phyloP scores from a whole-genome alignment of 2,113 vertebrate species.

The Siphamia tubifer region DNA sequence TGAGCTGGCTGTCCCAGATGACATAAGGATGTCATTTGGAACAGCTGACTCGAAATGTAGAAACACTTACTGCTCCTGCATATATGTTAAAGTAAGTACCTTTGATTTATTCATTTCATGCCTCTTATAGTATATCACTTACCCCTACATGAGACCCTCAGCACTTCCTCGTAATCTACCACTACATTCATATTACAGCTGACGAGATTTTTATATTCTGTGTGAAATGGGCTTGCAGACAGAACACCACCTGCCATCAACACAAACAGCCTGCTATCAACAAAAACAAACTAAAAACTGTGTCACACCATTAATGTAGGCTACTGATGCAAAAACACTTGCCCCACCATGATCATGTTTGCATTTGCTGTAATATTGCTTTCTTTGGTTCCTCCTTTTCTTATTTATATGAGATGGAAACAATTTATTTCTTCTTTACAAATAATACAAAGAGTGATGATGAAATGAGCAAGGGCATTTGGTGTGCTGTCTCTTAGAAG shows the following conservation, averaged over 20 bases:
- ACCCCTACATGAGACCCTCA: slow-evolving; percentile 25
- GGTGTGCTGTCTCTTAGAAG: slow-evolving; percentile 67
- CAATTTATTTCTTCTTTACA: slow-evolving; percentile 75
- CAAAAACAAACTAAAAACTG: slow-evolving; percentile 69
- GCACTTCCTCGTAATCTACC: slow-evolving; percentile 20
- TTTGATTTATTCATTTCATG: slow-evolving; percentile 54
- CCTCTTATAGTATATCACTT: slow-evolving; percentile 9
- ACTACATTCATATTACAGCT: slow-evolving; percentile 34
- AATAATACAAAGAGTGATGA: slow-evolving; percentile 72
- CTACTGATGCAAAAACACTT: slow-evolving; percentile 64
- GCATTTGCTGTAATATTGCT: slow-evolving; percentile 51
- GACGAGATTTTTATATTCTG: slow-evolving; percentile 34
- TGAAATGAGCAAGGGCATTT: slow-evolving; percentile 72
- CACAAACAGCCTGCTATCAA: slow-evolving; percentile 56
- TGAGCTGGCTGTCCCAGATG: slow-evolving; percentile 30
- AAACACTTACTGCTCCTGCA: not conserved
- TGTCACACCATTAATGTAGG: slow-evolving; percentile 63
- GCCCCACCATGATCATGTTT: slow-evolving; percentile 61
- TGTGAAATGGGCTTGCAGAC: slow-evolving; percentile 48
- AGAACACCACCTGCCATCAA: slow-evolving; percentile 62
- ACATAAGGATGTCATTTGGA: too few relatives aligned
- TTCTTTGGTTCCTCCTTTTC: slow-evolving; percentile 63
- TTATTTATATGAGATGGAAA: slow-evolving; percentile 60
- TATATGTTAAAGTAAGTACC: slow-evolving; percentile 22
- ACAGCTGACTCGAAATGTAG: too few relatives aligned